A percentile compares a stretch with the other conserved stretches of the same genome.
phyloP scores from a whole-genome alignment of 2,113 vertebrate genomes.

The Meriones unguiculatus region DNA sequence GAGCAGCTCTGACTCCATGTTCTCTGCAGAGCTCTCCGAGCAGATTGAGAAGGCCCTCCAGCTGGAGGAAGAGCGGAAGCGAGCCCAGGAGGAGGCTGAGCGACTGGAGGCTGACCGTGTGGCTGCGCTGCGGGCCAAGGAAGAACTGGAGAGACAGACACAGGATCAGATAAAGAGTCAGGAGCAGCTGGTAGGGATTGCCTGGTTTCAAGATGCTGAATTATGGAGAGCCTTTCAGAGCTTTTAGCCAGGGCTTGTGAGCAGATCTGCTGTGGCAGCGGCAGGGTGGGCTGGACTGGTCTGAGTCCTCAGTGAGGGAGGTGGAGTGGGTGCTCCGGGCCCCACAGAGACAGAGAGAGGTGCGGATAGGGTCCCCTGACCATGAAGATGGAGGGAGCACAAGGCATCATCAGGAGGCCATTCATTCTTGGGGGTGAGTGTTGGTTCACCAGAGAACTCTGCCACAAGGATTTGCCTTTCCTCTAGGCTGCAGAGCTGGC shows the following conservation, averaged over 20 bases:
- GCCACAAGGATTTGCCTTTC: rapidly evolving
- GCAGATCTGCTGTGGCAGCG: not conserved
- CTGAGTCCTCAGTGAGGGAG: rapidly evolving
- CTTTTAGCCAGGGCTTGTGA: slow-evolving; percentile 5
- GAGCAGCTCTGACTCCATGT: not conserved
- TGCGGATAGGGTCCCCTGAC: not conserved
- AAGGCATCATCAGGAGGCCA: rapidly evolving
- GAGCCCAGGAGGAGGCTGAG: slow-evolving; percentile 93
- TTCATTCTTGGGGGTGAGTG: rapidly evolving
- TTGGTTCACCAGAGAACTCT: not conserved
- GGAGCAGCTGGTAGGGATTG: slow-evolving; percentile 95
- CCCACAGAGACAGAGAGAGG: not conserved
- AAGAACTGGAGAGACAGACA: slow-evolving; percentile 94
- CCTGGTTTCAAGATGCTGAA: slow-evolving; percentile 47
- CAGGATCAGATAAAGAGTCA: slow-evolving; percentile 96
- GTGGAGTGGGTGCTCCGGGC: not conserved
- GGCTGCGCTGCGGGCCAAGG: slow-evolving; percentile 96
- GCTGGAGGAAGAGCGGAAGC: slow-evolving; percentile 95
- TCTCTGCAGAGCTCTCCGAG: slow-evolving; percentile 92
- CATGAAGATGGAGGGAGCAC: not conserved
- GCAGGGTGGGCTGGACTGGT: not conserved
- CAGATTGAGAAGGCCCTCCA: slow-evolving; percentile 93
- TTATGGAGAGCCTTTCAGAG: slow-evolving; percentile 53
- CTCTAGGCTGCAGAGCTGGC: slow-evolving; percentile 94
- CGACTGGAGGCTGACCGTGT: slow-evolving; percentile 95